These are phyloP conservation scores for Drosophila tropicalis DNA, from an alignment of 1,140 invertebrate species.

Conservation along the genomic window DNA sequence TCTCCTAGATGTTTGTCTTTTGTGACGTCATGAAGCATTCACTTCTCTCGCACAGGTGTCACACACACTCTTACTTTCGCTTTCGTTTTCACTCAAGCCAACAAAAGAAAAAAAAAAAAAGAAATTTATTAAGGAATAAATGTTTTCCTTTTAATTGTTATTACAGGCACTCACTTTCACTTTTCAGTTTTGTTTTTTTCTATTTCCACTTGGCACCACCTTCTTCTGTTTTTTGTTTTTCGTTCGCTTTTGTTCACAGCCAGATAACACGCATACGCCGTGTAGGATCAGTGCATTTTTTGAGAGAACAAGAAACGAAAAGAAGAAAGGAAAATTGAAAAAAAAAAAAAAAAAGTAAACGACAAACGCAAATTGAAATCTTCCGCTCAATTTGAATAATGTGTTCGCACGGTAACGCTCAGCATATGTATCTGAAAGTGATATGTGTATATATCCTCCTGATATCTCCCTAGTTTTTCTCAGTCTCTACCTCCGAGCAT, in stretches of 20 bases:
- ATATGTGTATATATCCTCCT: constrained; percentile 55
- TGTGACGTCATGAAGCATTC: constrained; percentile 29
- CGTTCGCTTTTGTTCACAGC: neutral
- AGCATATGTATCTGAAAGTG: constrained; percentile 70
- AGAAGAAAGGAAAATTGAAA: constrained; percentile 29
- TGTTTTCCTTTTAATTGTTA: neutral
- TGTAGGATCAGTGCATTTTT: constrained; percentile 43
- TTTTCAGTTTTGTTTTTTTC: constrained; percentile 18
- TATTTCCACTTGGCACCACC: neutral
- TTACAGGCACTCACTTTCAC: constrained; percentile 42
- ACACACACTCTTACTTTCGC: constrained; percentile 36
- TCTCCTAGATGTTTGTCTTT: constrained; percentile 7
- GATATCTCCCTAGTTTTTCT: constrained; percentile 2
- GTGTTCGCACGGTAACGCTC: constrained; percentile 60
- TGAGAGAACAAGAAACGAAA: constrained; percentile 19
- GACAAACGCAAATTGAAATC: constrained; percentile 42
- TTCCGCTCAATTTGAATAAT: constrained; percentile 55
- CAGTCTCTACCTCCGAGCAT: neutral
- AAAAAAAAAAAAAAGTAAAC: constrained; percentile 26
- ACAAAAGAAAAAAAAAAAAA: constrained; percentile 7
- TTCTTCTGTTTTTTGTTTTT: constrained; percentile 13
- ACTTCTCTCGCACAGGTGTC: constrained; percentile 4
- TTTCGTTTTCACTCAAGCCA: constrained; percentile 15
- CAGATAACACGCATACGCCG: constrained; percentile 62
- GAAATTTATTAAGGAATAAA: neutral